Percentiles rank a stretch among this genome's conserved stretches.
Conservation (phyloP, 2,113 vertebrate species). For the Erythrocebus patas region DNA sequence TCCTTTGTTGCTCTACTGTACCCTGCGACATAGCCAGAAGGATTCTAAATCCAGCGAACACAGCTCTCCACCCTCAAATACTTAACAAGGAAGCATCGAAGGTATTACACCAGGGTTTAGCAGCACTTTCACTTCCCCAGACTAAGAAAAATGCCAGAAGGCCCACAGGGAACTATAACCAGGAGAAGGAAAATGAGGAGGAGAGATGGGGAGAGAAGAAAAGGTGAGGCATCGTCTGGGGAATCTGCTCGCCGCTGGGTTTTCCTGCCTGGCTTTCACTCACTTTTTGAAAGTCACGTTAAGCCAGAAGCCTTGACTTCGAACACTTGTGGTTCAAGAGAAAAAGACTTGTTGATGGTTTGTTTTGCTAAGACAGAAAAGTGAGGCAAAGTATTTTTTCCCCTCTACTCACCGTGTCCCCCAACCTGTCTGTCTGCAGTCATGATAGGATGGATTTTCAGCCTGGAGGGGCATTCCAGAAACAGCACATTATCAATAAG, state of each 20-base stretch:
- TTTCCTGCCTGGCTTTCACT: neutral
- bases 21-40: neutral
- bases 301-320: neutral
- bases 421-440: neutral
- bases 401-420: neutral
- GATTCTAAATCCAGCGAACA: neutral
- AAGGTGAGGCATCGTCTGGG: too few species aligned
- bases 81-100: neutral
- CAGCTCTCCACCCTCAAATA: neutral
- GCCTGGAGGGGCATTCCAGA: neutral
- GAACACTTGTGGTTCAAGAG: neutral
- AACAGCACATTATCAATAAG: neutral
- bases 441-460: neutral
- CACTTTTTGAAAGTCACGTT: neutral
- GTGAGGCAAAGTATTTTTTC: neutral
- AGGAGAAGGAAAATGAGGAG: neutral
- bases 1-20: neutral
- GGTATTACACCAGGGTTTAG: neutral
- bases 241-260: neutral
- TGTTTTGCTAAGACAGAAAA: neutral
- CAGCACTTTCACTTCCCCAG: neutral
- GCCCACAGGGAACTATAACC: neutral
- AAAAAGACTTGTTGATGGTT: neutral
- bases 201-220: neutral
- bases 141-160: neutral